Conservation (phyloP, 2,797 vertebrate species). For the Lophius americanus region DNA sequence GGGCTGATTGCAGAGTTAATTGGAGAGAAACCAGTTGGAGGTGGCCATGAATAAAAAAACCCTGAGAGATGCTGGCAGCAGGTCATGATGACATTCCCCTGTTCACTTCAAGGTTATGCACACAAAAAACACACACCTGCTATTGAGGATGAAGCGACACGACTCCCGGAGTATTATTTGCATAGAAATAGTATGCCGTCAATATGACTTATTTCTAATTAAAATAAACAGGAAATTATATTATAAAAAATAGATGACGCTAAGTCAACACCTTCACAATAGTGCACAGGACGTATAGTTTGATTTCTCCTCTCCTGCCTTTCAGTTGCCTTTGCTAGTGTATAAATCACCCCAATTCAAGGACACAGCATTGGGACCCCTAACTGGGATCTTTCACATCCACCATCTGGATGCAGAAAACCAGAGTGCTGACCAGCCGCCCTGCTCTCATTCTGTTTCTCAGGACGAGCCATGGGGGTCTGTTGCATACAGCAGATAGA, state of each 20-base stretch:
- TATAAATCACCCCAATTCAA: conserved; percentile 80
- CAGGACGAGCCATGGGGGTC: conserved; percentile 43
- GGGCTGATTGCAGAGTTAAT: conserved; percentile 63
- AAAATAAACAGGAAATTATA: conserved; percentile 6
- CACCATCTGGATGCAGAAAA: conserved; percentile 79
- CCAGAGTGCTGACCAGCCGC: conserved; percentile 79
- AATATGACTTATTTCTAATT: conserved; percentile 14
- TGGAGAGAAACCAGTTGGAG: conserved; percentile 71
- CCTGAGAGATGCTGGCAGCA: conserved; percentile 60
- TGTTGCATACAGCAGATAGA: conserved; percentile 33
- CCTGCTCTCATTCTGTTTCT: conserved; percentile 71
- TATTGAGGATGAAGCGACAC: conserved; percentile 20
- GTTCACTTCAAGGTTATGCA: conserved; percentile 63
- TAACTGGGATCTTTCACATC: conserved; percentile 79
- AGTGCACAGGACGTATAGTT: conserved; percentile 27
- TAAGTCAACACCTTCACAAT: not conserved
- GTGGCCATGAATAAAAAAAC: conserved; percentile 57
- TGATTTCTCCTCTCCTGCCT: conserved; percentile 53
- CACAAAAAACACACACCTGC: conserved; percentile 48
- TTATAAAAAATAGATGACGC: conserved; percentile 2
- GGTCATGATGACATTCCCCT: conserved; percentile 49
- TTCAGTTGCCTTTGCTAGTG: conserved; percentile 71
- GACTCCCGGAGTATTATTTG: conserved; percentile 17
- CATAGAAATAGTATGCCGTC: conserved; percentile 27
- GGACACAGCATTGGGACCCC: conserved; percentile 80